These are phyloP conservation scores for Typhlichthys eigenmanni DNA, from an alignment of 2,797 vertebrate species.

Conservation along the genomic window DNA sequence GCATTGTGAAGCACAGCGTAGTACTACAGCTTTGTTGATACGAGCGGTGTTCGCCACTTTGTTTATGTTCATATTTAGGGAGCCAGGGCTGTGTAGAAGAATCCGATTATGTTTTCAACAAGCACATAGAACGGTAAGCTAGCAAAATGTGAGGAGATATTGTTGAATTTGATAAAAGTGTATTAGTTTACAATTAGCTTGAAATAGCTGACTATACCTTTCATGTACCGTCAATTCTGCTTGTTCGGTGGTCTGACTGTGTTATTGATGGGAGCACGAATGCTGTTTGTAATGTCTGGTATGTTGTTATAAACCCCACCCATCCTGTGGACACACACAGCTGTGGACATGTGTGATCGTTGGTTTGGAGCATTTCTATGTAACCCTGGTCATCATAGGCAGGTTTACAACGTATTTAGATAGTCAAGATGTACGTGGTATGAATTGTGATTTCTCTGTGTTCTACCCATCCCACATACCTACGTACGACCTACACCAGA, in stretches of 20 bases:
- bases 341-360: slow-evolving; percentile 24
- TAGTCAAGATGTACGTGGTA: slow-evolving; percentile 12
- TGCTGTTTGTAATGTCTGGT: slow-evolving; percentile 40
- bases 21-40: too few relatives aligned
- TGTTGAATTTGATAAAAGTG: too few relatives aligned
- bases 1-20: too few relatives aligned
- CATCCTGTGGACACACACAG: slow-evolving; percentile 27
- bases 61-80: too few relatives aligned
- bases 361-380: slow-evolving; percentile 43
- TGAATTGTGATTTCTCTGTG: background rate
- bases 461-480: slow-evolving; percentile 4
- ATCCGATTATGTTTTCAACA: too few relatives aligned
- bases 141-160: too few relatives aligned
- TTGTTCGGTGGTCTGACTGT: slow-evolving; percentile 37
- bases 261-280: slow-evolving; percentile 57
- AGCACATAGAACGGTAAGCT: too few relatives aligned
- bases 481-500: slow-evolving; percentile 68
- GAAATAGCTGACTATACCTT: background rate
- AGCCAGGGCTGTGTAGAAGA: too few relatives aligned
- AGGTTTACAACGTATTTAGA: slow-evolving; percentile 21
- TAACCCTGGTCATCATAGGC: slow-evolving; percentile 21
- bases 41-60: too few relatives aligned
- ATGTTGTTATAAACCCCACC: slow-evolving; percentile 36
- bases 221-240: slow-evolving; percentile 31
- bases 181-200: background rate